These are phyloP conservation scores for Lamproptera curius DNA, from an alignment of 2,888 invertebrate species.

Conservation along the genomic window DNA sequence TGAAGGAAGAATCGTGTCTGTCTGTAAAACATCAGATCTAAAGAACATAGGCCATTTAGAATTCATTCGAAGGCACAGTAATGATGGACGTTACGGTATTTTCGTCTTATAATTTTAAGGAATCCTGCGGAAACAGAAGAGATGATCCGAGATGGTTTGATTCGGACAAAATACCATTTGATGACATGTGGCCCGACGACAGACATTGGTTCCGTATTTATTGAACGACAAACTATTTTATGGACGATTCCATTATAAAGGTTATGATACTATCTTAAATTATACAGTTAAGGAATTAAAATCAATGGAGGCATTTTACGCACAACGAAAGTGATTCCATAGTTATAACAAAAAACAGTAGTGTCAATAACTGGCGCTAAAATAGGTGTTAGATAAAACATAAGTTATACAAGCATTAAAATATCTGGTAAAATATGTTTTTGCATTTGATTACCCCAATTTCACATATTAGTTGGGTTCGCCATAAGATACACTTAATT, in stretches of 20 bases:
- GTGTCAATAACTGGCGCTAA: too few species aligned
- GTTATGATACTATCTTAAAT: constrained; percentile 65
- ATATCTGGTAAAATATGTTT: too few species aligned
- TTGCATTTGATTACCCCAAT: too few species aligned
- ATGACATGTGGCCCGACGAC: constrained; percentile 87
- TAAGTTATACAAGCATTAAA: too few species aligned
- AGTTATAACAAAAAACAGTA: too few species aligned
- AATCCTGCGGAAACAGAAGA: constrained; percentile 82
- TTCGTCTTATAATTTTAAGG: constrained; percentile 69
- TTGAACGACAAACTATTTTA: constrained; percentile 77
- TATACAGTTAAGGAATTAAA: constrained; percentile 52
- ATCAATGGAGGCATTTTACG: constrained; percentile 55
- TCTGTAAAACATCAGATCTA: constrained; percentile 59
- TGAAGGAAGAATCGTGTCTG: constrained; percentile 82
- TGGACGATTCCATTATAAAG: constrained; percentile 80
- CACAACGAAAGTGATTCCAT: constrained; percentile 28
- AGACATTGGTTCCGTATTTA: constrained; percentile 81
- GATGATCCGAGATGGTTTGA: constrained; percentile 86
- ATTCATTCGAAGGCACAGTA: constrained; percentile 77
- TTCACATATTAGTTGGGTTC: too few species aligned
- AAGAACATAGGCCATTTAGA: constrained; percentile 80
- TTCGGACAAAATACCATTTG: constrained; percentile 78
- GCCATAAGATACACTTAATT: too few species aligned
- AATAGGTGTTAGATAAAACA: too few species aligned
- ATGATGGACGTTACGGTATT: constrained; percentile 84